A percentile compares a stretch with the other conserved stretches of the same genome.
Conservation (phyloP, 2,797 vertebrate species). For the Erpetoichthys calabaricus region DNA sequence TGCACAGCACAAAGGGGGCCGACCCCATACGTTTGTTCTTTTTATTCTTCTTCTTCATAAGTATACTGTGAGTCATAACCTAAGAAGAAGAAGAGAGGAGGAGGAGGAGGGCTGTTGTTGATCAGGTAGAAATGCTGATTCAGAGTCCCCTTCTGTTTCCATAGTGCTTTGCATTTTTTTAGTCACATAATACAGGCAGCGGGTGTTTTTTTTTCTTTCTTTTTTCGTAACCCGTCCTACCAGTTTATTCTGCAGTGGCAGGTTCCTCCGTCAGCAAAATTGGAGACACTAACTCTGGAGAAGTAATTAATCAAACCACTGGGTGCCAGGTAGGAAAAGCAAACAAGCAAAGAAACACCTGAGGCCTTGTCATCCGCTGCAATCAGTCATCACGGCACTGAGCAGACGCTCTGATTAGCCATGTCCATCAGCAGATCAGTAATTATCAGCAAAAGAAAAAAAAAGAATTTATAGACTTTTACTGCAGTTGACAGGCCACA, state of each 20-base stretch:
- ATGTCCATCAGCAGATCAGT: no score
- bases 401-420: no score
- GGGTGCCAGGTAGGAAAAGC: no score
- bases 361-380: no score
- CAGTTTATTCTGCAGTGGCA: background rate
- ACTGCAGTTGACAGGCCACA: no score
- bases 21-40: background rate
- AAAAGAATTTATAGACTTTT: no score
- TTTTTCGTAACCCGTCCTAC: conserved; percentile 2
- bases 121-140: conserved; percentile 42
- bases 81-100: conserved; percentile 1
- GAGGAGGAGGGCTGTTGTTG: conserved; percentile 19
- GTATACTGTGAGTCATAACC: conserved; percentile 4
- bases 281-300: background rate
- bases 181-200: conserved; percentile 34
- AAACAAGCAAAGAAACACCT: no score
- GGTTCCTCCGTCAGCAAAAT: conserved; percentile 40
- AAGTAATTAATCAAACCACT: no score
- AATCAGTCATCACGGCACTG: no score
- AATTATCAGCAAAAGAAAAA: no score
- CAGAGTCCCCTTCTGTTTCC: conserved; percentile 31
- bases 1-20: background rate
- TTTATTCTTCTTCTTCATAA: background rate
- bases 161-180: conserved; percentile 29
- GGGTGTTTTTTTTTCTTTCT: conserved; percentile 47